These are phyloP conservation scores for Lytechinus variegatus DNA, from an alignment of 35 echinoderm and acorn worm genomes.

Conservation along the genomic window DNA sequence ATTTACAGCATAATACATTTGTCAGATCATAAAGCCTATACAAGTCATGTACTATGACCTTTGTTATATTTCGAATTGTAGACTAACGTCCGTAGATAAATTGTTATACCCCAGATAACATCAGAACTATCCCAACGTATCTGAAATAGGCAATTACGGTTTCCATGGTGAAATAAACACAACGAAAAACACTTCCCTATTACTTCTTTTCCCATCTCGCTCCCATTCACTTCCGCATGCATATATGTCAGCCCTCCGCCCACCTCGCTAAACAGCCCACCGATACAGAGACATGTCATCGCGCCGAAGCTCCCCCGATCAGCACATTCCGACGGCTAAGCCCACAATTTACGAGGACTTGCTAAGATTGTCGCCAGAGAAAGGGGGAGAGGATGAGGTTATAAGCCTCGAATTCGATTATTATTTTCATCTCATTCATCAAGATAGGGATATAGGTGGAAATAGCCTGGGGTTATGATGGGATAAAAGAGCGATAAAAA, in stretches of 20 bases:
- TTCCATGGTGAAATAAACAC: neutral
- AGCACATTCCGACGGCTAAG: slow-evolving; percentile 1
- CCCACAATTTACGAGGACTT: slow-evolving; percentile 2
- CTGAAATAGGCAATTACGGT: neutral
- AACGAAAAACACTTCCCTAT: neutral
- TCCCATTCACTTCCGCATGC: neutral
- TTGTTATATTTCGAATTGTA: no score
- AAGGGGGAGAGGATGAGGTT: neutral
- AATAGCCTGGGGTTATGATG: neutral
- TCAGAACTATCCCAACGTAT: neutral
- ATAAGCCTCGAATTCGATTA: neutral
- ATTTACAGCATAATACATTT: no score
- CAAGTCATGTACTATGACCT: no score
- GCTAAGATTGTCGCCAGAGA: neutral
- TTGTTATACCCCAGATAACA: neutral
- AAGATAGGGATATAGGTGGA: neutral
- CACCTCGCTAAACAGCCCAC: neutral
- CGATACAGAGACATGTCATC: neutral
- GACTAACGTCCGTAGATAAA: neutral
- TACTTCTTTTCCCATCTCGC: neutral
- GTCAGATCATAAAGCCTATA: no score
- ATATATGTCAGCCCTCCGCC: neutral
- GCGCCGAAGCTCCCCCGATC: neutral
- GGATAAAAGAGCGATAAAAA: neutral
- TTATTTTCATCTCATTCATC: neutral